These are phyloP conservation scores for Heliconius hewitsoni DNA, from an alignment of 1,140 invertebrate genomes.

Conservation along the genomic window DNA sequence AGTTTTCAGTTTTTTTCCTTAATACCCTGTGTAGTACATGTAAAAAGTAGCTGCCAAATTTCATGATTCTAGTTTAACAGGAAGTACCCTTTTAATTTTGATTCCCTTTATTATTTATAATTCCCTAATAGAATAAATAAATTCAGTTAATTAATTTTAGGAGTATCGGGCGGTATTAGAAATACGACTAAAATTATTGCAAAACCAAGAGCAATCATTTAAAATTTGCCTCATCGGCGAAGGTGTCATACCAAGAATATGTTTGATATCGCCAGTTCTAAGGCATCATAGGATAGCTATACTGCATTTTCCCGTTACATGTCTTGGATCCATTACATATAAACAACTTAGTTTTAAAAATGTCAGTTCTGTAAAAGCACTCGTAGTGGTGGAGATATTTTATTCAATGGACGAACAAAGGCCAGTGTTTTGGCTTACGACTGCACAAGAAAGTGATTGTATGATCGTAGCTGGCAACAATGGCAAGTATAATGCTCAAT, in stretches of 20 bases:
- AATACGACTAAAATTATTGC: slow-evolving; percentile 64
- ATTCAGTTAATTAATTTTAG: slow-evolving; percentile 44
- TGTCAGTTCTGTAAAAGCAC: slow-evolving; percentile 58
- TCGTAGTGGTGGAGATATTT: slow-evolving; percentile 47
- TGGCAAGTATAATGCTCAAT: slow-evolving; percentile 40
- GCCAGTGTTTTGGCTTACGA: slow-evolving; percentile 62
- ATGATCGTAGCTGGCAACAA: slow-evolving; percentile 45
- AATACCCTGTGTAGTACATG: too few species aligned
- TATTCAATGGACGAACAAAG: slow-evolving; percentile 49
- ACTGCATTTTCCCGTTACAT: slow-evolving; percentile 64
- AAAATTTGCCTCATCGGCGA: slow-evolving; percentile 70
- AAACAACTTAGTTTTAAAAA: slow-evolving; percentile 64
- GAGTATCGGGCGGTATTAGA: slow-evolving; percentile 71
- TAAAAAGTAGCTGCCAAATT: too few species aligned
- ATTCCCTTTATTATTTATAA: too few species aligned
- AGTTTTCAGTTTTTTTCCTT: too few species aligned
- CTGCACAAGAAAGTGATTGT: slow-evolving; percentile 43
- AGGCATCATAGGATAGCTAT: slow-evolving; percentile 52
- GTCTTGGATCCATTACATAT: slow-evolving; percentile 58
- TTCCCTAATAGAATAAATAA: too few species aligned
- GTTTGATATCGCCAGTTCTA: slow-evolving; percentile 51
- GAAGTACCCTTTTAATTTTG: too few species aligned
- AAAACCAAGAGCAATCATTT: slow-evolving; percentile 69
- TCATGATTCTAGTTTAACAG: too few species aligned
- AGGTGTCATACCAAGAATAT: slow-evolving; percentile 69